phyloP scores from a whole-genome alignment of 2,888 invertebrate genomes.

The Mechanitis mazaeus region DNA sequence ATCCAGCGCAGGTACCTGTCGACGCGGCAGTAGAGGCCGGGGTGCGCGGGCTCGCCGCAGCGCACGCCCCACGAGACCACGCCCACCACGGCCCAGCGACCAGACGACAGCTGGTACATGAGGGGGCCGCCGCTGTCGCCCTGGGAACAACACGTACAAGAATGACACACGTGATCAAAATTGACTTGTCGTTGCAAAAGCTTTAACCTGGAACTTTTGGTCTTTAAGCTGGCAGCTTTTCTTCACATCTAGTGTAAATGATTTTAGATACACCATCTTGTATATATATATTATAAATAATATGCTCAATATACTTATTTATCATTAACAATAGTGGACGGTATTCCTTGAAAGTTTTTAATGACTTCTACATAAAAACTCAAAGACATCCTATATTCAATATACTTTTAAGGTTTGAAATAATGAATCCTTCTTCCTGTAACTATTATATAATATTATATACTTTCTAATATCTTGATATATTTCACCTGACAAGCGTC shows the following conservation, averaged over 20 bases:
- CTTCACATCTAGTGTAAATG: too few relatives aligned
- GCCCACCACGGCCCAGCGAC: constrained; percentile 86
- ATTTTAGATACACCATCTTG: too few relatives aligned
- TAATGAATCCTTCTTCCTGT: too few relatives aligned
- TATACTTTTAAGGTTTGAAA: too few relatives aligned
- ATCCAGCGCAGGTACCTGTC: constrained; percentile 85
- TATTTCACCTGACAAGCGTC: constrained; percentile 86
- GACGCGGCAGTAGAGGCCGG: constrained; percentile 88
- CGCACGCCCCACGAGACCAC: constrained; percentile 91
- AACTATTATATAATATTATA: neutral
- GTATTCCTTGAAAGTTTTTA: neutral
- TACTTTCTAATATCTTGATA: neutral
- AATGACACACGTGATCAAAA: neutral
- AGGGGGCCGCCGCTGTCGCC: constrained; percentile 92
- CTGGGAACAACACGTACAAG: constrained; percentile 51
- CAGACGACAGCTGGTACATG: constrained; percentile 82
- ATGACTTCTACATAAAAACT: too few relatives aligned
- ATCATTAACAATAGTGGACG: too few relatives aligned
- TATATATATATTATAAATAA: too few relatives aligned
- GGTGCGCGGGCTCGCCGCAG: constrained; percentile 85
- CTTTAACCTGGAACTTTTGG: too few relatives aligned
- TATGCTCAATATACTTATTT: too few relatives aligned
- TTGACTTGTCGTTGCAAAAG: neutral
- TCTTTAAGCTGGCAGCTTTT: too few relatives aligned
- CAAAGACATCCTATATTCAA: too few relatives aligned